Percentiles rank a stretch among this genome's conserved stretches.
Conservation (phyloP, 2,113 vertebrate genomes). For the Oreotrochilus melanogaster region DNA sequence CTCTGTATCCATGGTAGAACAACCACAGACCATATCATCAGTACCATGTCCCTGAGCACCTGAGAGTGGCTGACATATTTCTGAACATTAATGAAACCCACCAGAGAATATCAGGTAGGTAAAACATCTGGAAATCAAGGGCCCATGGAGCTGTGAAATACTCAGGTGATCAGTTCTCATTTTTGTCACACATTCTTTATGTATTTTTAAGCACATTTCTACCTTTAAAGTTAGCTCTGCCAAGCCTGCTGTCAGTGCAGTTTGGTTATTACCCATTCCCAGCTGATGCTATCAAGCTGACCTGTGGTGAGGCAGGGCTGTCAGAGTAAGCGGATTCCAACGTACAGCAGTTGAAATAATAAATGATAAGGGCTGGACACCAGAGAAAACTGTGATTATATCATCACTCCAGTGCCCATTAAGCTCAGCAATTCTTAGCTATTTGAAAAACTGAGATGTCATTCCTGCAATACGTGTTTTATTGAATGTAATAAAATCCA, state of each 20-base stretch:
- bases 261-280: constrained; percentile 36
- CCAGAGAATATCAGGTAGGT: constrained; percentile 47
- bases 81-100: constrained; percentile 64
- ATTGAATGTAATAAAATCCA: constrained; percentile 47
- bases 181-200: constrained; percentile 49
- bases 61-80: constrained; percentile 45
- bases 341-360: constrained; percentile 43
- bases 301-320: background rate
- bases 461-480: constrained; percentile 52
- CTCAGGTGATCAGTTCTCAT: constrained; percentile 31
- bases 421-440: constrained; percentile 51
- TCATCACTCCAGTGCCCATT: constrained; percentile 47
- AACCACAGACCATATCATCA: constrained; percentile 6
- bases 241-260: constrained; percentile 45
- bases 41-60: constrained; percentile 13
- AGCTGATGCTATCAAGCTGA: constrained; percentile 20
- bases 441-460: constrained; percentile 48
- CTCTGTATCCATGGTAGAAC: constrained; percentile 20
- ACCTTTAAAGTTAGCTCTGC: constrained; percentile 44
- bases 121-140: constrained; percentile 71
- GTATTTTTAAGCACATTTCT: constrained; percentile 43
- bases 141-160: constrained; percentile 20
- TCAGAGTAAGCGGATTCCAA: constrained; percentile 30
- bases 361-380: constrained; percentile 19
- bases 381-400: constrained; percentile 62